Evolutionary conservation across 2,113 vertebrate species (phyloP).

Genomic region (Toxostoma redivivum): DNA sequence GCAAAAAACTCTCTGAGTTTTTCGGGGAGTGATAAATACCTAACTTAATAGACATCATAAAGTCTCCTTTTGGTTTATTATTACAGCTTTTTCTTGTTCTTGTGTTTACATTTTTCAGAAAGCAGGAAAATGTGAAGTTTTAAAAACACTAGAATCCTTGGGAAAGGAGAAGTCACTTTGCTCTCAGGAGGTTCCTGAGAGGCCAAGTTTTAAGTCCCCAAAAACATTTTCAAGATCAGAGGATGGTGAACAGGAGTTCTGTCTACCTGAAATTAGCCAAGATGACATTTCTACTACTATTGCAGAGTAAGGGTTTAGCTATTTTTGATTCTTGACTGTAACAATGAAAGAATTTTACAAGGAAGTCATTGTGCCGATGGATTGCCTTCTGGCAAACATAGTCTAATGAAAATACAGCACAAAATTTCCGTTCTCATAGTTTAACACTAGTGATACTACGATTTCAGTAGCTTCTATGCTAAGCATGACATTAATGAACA

Average conservation of each 20-base stretch:
- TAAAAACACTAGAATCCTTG: not conserved
- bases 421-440: not conserved
- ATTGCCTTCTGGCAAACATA: not conserved
- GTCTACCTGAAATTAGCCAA: not conserved
- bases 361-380: not conserved
- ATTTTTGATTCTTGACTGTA: not conserved
- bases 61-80: not conserved
- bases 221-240: not conserved
- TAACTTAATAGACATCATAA: not conserved
- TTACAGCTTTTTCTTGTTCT: not conserved
- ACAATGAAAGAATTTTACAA: not conserved
- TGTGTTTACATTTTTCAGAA: constrained; percentile 38
- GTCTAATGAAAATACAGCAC: not conserved
- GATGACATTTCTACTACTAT: not conserved
- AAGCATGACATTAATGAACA: not conserved
- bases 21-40: not conserved
- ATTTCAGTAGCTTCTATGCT: not conserved
- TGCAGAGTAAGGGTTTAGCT: constrained; percentile 36
- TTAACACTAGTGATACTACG: not conserved
- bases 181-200: not conserved
- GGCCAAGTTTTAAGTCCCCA: not conserved
- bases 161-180: not conserved
- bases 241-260: not conserved
- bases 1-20: not conserved
- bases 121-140: not conserved